Conservation (phyloP, 2,113 vertebrate genomes). For the Lophochroa leadbeateri region DNA sequence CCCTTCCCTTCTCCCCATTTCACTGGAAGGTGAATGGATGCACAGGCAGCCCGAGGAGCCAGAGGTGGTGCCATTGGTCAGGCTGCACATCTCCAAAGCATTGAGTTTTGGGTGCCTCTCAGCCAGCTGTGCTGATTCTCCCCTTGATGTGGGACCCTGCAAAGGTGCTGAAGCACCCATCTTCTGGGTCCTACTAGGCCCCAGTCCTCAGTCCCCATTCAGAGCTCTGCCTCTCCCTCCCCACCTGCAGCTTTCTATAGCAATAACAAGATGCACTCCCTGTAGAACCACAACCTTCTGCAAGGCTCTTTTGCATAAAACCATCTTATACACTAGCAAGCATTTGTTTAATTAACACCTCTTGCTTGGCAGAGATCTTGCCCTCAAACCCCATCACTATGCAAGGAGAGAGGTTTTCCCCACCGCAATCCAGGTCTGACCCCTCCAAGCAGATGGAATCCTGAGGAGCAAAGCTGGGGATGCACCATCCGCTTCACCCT, state of each 20-base stretch:
- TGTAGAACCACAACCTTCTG: not conserved
- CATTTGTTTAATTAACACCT: conserved; percentile 7
- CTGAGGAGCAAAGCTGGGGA: not conserved
- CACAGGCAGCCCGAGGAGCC: not conserved
- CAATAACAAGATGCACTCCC: not conserved
- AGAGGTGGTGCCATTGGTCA: fast-evolving
- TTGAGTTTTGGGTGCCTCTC: not conserved
- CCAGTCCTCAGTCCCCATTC: not conserved
- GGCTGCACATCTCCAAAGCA: fast-evolving
- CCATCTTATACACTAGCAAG: not conserved
- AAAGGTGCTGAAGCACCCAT: not conserved
- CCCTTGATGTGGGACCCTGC: not conserved
- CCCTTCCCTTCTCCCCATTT: not conserved
- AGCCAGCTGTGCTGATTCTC: not conserved
- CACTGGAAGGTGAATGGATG: fast-evolving
- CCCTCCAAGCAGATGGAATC: fast-evolving
- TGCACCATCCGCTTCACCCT: not conserved
- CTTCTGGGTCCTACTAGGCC: not conserved
- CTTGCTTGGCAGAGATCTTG: not conserved
- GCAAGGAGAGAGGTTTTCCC: not conserved
- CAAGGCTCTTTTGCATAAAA: not conserved
- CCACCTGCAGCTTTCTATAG: not conserved
- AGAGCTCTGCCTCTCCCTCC: not conserved
- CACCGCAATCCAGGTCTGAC: not conserved
- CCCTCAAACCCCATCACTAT: not conserved